These are phyloP conservation scores for Ciconia boyciana DNA, from an alignment of 2,113 vertebrate genomes.

Conservation along the genomic window DNA sequence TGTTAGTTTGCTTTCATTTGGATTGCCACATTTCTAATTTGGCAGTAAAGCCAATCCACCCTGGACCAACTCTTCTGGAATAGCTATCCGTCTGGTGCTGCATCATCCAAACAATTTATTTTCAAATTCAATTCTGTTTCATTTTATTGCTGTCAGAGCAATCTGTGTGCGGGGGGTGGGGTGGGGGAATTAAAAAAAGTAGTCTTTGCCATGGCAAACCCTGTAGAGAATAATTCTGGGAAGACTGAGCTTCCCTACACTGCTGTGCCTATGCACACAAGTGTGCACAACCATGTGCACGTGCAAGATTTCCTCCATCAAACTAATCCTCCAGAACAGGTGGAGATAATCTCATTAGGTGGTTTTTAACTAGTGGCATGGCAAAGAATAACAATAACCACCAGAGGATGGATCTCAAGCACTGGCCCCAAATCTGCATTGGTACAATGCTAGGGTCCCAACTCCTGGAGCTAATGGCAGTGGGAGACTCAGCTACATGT, in stretches of 20 bases:
- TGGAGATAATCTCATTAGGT: conserved; percentile 9
- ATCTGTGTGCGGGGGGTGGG: background rate
- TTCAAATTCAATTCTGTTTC: background rate
- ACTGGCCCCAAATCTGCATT: background rate
- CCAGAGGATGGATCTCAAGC: background rate
- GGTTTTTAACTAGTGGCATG: conserved; percentile 9
- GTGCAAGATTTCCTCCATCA: background rate
- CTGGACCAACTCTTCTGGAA: background rate
- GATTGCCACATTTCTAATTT: background rate
- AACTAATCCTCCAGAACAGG: conserved; percentile 8
- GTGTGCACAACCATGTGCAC: background rate
- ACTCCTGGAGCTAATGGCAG: background rate
- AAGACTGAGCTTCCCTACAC: background rate
- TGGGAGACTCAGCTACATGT: background rate
- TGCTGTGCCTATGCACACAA: background rate
- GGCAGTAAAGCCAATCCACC: background rate
- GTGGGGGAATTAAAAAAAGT: too few species aligned
- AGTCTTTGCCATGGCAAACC: background rate
- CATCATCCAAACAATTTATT: background rate
- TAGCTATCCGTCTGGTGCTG: background rate
- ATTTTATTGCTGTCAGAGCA: conserved; percentile 36
- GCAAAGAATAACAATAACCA: background rate
- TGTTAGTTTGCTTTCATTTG: background rate
- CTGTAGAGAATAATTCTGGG: background rate
- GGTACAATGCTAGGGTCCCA: background rate